Evolutionary conservation across 1,140 invertebrate genomes (phyloP).

Genomic region (Palaemon carinicauda): DNA sequence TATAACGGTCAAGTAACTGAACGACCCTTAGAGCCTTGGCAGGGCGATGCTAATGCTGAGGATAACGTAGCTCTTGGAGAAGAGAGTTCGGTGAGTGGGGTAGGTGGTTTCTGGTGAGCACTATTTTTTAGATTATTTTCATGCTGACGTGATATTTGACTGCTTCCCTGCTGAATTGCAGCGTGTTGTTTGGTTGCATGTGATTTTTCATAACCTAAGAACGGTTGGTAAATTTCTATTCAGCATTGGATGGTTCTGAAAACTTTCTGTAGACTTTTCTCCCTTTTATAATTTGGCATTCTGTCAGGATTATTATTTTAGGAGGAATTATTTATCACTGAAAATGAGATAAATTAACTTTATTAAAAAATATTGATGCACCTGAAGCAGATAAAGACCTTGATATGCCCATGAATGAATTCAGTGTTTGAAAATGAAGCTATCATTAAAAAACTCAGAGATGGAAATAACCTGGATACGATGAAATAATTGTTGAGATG

Average conservation of each 20-base stretch:
- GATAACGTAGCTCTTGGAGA: constrained; percentile 36
- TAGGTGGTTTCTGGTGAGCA: not conserved
- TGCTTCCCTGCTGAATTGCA: constrained; percentile 61
- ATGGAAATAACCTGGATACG: too few relatives aligned
- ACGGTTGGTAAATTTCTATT: not conserved
- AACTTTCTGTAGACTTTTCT: not conserved
- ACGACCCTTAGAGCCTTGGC: constrained; percentile 82
- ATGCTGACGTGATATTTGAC: constrained; percentile 66
- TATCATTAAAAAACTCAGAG: too few relatives aligned
- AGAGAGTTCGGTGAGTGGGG: constrained; percentile 44
- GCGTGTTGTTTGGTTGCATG: too few relatives aligned
- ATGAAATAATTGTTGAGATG: too few relatives aligned
- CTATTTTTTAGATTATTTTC: constrained; percentile 67
- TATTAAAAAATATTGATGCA: too few relatives aligned
- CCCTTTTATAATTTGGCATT: too few relatives aligned
- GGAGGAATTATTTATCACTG: too few relatives aligned
- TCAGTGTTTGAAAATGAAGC: too few relatives aligned
- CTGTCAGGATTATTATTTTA: too few relatives aligned
- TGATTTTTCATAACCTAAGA: not conserved
- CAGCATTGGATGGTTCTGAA: not conserved
- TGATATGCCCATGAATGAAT: too few relatives aligned
- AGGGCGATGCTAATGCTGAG: constrained; percentile 68
- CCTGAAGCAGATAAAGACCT: too few relatives aligned
- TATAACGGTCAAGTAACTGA: constrained; percentile 57
- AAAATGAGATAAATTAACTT: too few relatives aligned